Evolutionary conservation across 2,888 invertebrate species (phyloP).

Genomic region (Lysandra bellargus): DNA sequence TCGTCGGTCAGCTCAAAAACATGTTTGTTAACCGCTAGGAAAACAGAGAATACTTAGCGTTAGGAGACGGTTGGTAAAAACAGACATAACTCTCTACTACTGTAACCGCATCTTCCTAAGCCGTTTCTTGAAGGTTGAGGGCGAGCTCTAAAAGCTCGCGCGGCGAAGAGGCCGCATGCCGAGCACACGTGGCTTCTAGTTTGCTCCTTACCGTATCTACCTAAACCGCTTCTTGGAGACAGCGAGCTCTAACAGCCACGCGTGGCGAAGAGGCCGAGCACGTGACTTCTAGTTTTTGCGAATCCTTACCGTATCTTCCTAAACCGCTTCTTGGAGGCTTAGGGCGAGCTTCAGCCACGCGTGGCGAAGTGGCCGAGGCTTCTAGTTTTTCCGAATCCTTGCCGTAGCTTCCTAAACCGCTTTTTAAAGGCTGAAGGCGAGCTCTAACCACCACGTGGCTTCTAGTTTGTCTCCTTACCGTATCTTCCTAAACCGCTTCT

Average conservation of each 20-base stretch:
- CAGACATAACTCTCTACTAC: too few relatives aligned
- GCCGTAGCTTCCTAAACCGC: slow-evolving; percentile 92
- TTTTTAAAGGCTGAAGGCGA: slow-evolving; percentile 91
- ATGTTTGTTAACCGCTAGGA: too few relatives aligned
- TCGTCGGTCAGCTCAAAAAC: too few relatives aligned
- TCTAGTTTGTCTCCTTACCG: slow-evolving; percentile 73
- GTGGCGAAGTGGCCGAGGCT: slow-evolving; percentile 64
- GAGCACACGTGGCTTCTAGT: slow-evolving; percentile 87
- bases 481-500: slow-evolving; percentile 92
- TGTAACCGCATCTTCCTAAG: slow-evolving; percentile 90
- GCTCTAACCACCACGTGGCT: slow-evolving; percentile 79
- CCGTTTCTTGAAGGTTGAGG: slow-evolving; percentile 89
- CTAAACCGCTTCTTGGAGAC: slow-evolving; percentile 90
- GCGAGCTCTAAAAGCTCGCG: slow-evolving; percentile 89
- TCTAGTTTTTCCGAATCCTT: slow-evolving; percentile 74
- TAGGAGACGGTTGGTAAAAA: too few relatives aligned
- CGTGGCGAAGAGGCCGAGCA: slow-evolving; percentile 48
- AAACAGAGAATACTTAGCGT: too few relatives aligned
- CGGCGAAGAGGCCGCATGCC: too few relatives aligned
- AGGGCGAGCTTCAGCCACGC: slow-evolving; percentile 88
- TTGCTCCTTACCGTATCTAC: slow-evolving; percentile 85
- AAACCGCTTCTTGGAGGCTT: slow-evolving; percentile 90
- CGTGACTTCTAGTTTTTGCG: slow-evolving; percentile 85
- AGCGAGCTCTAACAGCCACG: slow-evolving; percentile 90
- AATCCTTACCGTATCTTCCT: slow-evolving; percentile 87